Conservation (phyloP, 2,888 invertebrate species). For the Andricus quercusramuli region DNA sequence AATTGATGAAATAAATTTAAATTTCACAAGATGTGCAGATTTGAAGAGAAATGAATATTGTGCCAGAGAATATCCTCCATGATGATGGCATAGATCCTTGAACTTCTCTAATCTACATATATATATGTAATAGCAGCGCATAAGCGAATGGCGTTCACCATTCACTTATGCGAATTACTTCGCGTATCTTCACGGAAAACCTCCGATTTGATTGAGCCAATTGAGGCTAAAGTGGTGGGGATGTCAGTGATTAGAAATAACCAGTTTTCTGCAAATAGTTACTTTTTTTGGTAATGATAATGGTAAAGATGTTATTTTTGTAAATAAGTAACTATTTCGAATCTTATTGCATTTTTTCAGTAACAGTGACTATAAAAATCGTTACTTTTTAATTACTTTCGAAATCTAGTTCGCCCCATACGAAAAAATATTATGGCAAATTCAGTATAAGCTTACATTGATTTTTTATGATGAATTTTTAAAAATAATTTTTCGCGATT, state of each 20-base stretch:
- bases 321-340: too few species aligned
- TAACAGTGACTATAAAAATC: too few species aligned
- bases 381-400: too few species aligned
- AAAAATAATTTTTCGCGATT: too few species aligned
- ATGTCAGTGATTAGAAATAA: not conserved
- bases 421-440: too few species aligned
- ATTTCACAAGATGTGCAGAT: not conserved
- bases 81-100: constrained; percentile 32
- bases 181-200: constrained; percentile 23
- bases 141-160: constrained; percentile 36
- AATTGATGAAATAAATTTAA: not conserved
- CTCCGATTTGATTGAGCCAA: constrained; percentile 19
- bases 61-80: constrained; percentile 5
- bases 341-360: too few species aligned
- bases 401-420: too few species aligned
- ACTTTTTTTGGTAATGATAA: too few species aligned
- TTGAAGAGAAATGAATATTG: constrained; percentile 3
- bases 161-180: constrained; percentile 29
- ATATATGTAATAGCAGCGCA: constrained; percentile 8
- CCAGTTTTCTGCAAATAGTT: too few species aligned
- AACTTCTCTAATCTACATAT: constrained; percentile 40
- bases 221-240: constrained; percentile 4
- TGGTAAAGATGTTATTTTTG: too few species aligned
- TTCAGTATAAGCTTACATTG: too few species aligned
- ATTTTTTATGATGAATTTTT: too few species aligned